Evolutionary conservation across 2,113 vertebrate genomes (phyloP), one percentile per base, ranked within the genome.

Genomic region (Chiloscyllium plagiosum): DNA sequence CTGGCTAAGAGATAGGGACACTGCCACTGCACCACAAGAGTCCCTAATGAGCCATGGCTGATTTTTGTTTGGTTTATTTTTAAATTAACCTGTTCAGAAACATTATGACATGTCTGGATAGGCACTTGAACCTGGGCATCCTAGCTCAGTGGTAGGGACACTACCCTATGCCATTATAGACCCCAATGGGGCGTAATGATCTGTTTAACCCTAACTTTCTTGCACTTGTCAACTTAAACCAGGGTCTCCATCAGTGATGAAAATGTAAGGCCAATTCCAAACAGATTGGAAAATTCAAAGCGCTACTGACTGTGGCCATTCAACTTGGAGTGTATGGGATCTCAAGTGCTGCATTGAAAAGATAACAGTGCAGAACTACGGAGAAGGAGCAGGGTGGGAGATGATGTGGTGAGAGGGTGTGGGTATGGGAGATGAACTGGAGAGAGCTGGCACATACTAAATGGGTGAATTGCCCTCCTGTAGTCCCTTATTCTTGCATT

Each of bases 321-420:
- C 37, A 37, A n/a, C 76, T 37, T 96, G 96, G 96, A 97, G 96
- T 6, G 96, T 94, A 61, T 85, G 96, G 17, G 8, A 50, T 83
- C 66, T 42, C 47, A 1, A 65, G 95, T 96, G 90, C 87, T 87
- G 0, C 0, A 94, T 87, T 96, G 33, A 56, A 19, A 52, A 22
- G 0, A 66, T 5, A 70, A 8, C 10, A n/a, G 33, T 78, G 29
- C 72, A 78, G 29, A 0, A 33, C 33, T 33, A 78, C n/a, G 29
- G 72, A 33, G 72, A n/a, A 78, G 33, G 72, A 78, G 29, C 29
- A 70, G 72, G 72, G 72, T 12, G 56, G 56, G 56, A 61, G 56
- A 61, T 61, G 56, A 8, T 61, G 56, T 47, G 42, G 42, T 47
- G 56, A 61, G 56, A 61, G 6, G 56, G 0, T 61, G 56, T 61